Conservation (phyloP, 2,797 vertebrate genomes). For the Gallirallus australis region DNA sequence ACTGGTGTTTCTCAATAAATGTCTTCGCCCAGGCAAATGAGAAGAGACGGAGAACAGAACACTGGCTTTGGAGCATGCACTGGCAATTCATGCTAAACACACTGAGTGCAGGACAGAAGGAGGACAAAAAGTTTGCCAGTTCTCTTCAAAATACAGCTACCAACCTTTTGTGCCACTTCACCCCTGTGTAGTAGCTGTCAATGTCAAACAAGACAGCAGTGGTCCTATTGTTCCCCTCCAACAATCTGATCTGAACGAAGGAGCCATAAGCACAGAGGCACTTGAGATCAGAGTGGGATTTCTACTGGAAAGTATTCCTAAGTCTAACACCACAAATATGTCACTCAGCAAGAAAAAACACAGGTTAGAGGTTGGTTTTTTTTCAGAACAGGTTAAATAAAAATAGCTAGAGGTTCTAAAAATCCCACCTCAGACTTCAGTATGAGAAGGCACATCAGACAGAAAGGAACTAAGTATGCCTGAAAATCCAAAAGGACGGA, state of each 20-base stretch:
- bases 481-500: background rate
- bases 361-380: too few relatives aligned
- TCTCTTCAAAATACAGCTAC: background rate
- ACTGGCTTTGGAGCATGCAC: background rate
- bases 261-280: background rate
- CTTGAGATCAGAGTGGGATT: background rate
- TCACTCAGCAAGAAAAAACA: background rate
- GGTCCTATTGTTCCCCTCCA: background rate
- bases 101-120: background rate
- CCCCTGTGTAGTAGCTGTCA: background rate
- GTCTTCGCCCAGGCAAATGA: background rate
- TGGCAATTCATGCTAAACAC: background rate
- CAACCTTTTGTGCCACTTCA: background rate
- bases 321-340: background rate
- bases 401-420: background rate
- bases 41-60: slow-evolving; percentile 13
- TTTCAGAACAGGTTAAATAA: background rate
- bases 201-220: background rate
- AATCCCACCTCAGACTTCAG: background rate
- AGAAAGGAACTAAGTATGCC: background rate
- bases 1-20: slow-evolving; percentile 3
- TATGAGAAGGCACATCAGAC: background rate
- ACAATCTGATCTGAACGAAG: background rate
- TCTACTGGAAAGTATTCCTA: background rate
- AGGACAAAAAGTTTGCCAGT: background rate